Evolutionary conservation across 2,888 invertebrate genomes (phyloP).

Genomic region (Melikaiella ostensackeni): DNA sequence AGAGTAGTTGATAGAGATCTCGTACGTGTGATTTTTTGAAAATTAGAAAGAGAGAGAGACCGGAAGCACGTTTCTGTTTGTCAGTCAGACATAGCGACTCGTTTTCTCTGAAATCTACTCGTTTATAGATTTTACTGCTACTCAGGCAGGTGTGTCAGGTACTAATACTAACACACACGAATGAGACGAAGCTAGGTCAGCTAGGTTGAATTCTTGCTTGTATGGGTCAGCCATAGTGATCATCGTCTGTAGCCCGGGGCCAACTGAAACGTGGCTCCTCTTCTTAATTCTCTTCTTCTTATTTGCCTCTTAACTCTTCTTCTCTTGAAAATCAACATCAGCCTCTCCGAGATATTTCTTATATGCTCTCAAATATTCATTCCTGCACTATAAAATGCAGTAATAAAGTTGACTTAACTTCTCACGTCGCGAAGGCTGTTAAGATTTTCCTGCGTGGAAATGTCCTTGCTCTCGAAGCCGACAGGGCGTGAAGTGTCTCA

Average conservation of each 20-base stretch:
- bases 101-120: slow-evolving; percentile 36
- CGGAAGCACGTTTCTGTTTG: slow-evolving; percentile 12
- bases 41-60: slow-evolving; percentile 5
- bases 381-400: background rate
- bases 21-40: slow-evolving; percentile 25
- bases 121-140: slow-evolving; percentile 37
- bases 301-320: slow-evolving; percentile 41
- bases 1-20: slow-evolving; percentile 13
- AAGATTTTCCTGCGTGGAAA: slow-evolving; percentile 59
- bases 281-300: slow-evolving; percentile 45
- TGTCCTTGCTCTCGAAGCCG: slow-evolving; percentile 65
- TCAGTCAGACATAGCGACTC: background rate
- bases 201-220: slow-evolving; percentile 60
- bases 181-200: slow-evolving; percentile 58
- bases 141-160: slow-evolving; percentile 32
- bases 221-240: slow-evolving; percentile 60
- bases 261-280: slow-evolving; percentile 49
- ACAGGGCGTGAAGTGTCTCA: slow-evolving; percentile 69
- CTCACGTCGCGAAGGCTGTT: slow-evolving; percentile 57
- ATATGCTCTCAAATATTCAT: background rate
- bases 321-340: slow-evolving; percentile 26
- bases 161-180: background rate
- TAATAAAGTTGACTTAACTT: background rate
- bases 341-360: background rate
- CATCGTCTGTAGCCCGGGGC: slow-evolving; percentile 63